These are phyloP conservation scores for Molanna angustata DNA, from an alignment of 2,888 invertebrate genomes.

Conservation along the genomic window DNA sequence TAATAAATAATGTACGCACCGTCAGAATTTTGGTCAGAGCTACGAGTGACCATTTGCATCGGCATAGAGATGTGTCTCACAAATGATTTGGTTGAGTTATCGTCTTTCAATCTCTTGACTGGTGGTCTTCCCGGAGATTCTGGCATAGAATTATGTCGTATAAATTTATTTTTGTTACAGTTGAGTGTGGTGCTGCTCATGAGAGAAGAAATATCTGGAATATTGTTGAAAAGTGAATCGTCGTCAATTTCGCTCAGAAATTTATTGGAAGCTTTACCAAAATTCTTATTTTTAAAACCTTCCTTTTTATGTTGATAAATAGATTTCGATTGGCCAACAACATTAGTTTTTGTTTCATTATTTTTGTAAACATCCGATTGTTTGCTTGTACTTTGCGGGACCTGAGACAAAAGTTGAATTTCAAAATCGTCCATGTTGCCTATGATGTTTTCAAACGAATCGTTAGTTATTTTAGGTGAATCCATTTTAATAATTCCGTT, in stretches of 20 bases:
- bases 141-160: constrained; percentile 51
- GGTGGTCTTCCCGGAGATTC: constrained; percentile 43
- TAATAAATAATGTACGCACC: too few species aligned
- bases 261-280: too few species aligned
- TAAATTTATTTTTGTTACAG: constrained; percentile 42
- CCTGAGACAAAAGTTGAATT: constrained; percentile 42
- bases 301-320: too few species aligned
- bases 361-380: background rate
- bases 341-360: background rate
- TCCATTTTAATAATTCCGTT: constrained; percentile 19
- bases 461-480: constrained; percentile 43
- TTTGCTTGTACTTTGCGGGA: background rate
- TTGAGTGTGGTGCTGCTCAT: constrained; percentile 25
- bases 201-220: constrained; percentile 17
- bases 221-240: constrained; percentile 9
- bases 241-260: background rate
- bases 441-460: constrained; percentile 51
- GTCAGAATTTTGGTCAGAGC: too few species aligned
- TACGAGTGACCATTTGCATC: too few species aligned
- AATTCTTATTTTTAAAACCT: too few species aligned
- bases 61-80: constrained; percentile 52
- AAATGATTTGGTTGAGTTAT: constrained; percentile 43
- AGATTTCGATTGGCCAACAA: background rate
- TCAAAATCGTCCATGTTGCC: constrained; percentile 51
- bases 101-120: constrained; percentile 3